These are phyloP conservation scores for Melitaea athalia DNA, from an alignment of 2,888 invertebrate genomes.

Conservation along the genomic window DNA sequence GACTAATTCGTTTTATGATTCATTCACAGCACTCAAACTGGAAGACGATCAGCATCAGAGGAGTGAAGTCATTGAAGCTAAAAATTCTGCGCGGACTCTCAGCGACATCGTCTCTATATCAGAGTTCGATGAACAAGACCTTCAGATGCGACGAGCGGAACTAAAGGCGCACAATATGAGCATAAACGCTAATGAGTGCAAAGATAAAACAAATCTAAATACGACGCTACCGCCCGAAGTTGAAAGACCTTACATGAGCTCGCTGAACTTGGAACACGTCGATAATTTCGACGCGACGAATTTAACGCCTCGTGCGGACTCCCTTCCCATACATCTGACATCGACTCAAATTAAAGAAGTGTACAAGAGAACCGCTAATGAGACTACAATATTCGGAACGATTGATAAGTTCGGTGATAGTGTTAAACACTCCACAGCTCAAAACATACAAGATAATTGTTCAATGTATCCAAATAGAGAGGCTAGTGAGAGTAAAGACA, in stretches of 20 bases:
- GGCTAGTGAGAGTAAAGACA: slow-evolving; percentile 62
- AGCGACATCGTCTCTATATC: slow-evolving; percentile 89
- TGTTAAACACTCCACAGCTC: slow-evolving; percentile 57
- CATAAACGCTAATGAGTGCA: slow-evolving; percentile 50
- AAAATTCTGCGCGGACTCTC: slow-evolving; percentile 86
- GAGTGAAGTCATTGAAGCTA: slow-evolving; percentile 75
- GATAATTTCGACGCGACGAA: slow-evolving; percentile 62
- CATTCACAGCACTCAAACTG: slow-evolving; percentile 80
- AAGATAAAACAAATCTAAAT: slow-evolving; percentile 55
- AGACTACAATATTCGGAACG: slow-evolving; percentile 68
- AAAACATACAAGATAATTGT: slow-evolving; percentile 71
- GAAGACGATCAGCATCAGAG: slow-evolving; percentile 80
- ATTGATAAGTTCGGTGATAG: slow-evolving; percentile 52
- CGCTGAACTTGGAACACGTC: slow-evolving; percentile 61
- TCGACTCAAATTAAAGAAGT: slow-evolving; percentile 68
- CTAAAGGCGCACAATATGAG: slow-evolving; percentile 61
- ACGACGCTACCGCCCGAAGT: slow-evolving; percentile 67
- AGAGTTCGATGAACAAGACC: slow-evolving; percentile 86
- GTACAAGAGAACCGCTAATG: slow-evolving; percentile 73
- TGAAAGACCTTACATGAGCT: slow-evolving; percentile 64
- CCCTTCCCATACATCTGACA: slow-evolving; percentile 68
- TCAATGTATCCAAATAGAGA: slow-evolving; percentile 78
- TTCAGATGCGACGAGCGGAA: slow-evolving; percentile 79
- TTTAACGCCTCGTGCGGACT: slow-evolving; percentile 67
- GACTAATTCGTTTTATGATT: slow-evolving; percentile 43